phyloP scores from a whole-genome alignment of 1,140 invertebrate species.

The Formica exsecta region DNA sequence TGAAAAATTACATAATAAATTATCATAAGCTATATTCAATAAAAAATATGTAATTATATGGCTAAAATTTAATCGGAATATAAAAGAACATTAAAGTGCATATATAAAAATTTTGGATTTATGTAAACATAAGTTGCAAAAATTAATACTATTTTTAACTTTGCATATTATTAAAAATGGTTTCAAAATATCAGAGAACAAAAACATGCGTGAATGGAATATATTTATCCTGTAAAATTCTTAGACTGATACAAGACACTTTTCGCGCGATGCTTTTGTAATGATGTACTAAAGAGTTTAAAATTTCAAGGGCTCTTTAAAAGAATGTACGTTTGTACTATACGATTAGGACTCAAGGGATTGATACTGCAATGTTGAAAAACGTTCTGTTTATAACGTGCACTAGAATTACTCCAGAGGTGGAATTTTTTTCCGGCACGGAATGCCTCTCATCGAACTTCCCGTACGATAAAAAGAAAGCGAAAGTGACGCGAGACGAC shows the following conservation, averaged over 20 bases:
- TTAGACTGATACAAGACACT: conserved; percentile 12
- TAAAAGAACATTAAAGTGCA: neutral
- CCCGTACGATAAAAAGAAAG: conserved; percentile 76
- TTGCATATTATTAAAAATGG: neutral
- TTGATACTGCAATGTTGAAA: conserved; percentile 38
- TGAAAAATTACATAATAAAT: neutral
- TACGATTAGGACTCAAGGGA: conserved; percentile 29
- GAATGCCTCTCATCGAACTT: conserved; percentile 2
- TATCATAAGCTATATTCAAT: neutral
- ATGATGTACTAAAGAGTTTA: conserved; percentile 46
- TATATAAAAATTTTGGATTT: neutral
- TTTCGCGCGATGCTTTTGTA: conserved; percentile 5
- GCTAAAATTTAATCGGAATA: conserved; percentile 10
- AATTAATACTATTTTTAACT: neutral
- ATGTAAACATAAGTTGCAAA: neutral
- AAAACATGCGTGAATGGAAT: neutral
- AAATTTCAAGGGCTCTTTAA: conserved; percentile 23
- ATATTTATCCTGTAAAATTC: neutral
- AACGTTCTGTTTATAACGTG: conserved; percentile 67
- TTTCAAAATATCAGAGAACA: neutral
- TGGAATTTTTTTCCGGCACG: conserved; percentile 51
- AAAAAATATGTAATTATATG: neutral
- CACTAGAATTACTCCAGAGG: conserved; percentile 65
- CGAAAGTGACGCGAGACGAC: conserved; percentile 81
- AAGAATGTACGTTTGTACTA: conserved; percentile 45